phyloP scores from a whole-genome alignment of 2,113 vertebrate genomes.

The Atherinomorus stipes region DNA sequence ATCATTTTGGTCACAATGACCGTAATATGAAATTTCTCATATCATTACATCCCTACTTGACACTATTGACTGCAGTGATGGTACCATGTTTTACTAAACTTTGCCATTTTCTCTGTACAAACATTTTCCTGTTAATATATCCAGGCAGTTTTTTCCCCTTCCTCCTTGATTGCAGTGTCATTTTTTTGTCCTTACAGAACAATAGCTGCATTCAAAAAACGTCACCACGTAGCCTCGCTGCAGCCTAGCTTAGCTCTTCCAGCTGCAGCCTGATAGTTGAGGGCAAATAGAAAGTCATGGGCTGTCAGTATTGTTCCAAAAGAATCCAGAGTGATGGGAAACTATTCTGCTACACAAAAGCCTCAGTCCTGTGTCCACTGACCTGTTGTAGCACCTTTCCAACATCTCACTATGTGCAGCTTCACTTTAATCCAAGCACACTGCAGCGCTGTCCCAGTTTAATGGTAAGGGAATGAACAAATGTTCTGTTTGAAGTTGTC shows the following conservation, averaged over 20 bases:
- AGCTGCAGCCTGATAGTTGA: conserved; percentile 37
- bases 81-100: conserved; percentile 23
- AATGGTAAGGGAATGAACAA: background rate
- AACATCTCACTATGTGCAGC: conserved; percentile 4
- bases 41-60: too few relatives aligned
- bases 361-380: conserved; percentile 24
- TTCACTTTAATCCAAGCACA: conserved; percentile 9
- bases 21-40: too few relatives aligned
- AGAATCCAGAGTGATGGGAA: conserved; percentile 45
- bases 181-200: conserved; percentile 52
- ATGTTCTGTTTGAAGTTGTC: conserved; percentile 35
- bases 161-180: conserved; percentile 7
- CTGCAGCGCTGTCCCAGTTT: conserved; percentile 6
- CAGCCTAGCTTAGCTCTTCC: conserved; percentile 23
- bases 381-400: conserved; percentile 14
- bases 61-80: conserved; percentile 13
- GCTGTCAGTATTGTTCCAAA: conserved; percentile 47
- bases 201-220: conserved; percentile 49
- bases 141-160: conserved; percentile 24
- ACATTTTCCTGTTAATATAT: conserved; percentile 47
- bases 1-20: too few relatives aligned
- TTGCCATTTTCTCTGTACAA: conserved; percentile 38
- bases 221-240: conserved; percentile 32
- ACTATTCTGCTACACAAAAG: conserved; percentile 36
- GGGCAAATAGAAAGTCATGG: conserved; percentile 44